Percentiles rank a stretch among this genome's conserved stretches.
Conservation (phyloP, 2,797 vertebrate species). For the Rhyacichthys aspro region DNA sequence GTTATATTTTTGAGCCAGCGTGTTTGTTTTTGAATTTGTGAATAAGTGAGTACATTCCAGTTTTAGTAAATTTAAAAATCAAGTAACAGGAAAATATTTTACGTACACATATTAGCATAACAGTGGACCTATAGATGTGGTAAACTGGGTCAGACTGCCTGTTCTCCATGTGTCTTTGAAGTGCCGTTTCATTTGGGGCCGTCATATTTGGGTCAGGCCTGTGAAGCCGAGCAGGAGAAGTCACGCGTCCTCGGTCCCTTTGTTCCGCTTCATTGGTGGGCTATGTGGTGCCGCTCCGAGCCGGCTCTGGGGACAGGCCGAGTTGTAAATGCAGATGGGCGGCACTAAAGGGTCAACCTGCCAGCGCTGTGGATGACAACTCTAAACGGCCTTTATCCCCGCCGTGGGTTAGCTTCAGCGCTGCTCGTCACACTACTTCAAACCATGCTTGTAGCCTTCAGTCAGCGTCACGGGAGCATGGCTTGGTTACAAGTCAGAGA, state of each 20-base stretch:
- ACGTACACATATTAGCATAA: no score
- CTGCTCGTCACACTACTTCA: conserved; percentile 14
- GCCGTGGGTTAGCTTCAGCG: conserved; percentile 1
- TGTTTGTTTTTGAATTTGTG: no score
- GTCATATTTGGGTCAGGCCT: conserved; percentile 71
- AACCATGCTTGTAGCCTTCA: conserved; percentile 18
- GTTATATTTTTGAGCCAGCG: no score
- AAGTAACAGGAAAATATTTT: no score
- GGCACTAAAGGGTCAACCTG: conserved; percentile 35
- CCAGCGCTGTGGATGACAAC: conserved; percentile 22
- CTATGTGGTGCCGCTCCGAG: conserved; percentile 36
- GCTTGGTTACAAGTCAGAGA: conserved; percentile 18
- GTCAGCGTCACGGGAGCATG: conserved; percentile 22
- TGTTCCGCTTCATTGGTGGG: conserved; percentile 55
- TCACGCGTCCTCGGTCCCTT: conserved; percentile 61
- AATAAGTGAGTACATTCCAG: no score
- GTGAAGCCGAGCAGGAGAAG: conserved; percentile 61
- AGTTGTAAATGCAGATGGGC: conserved; percentile 56
- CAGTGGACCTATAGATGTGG: no score
- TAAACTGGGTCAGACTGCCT: conserved; percentile 3
- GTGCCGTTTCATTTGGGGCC: conserved; percentile 41
- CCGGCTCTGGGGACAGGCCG: conserved; percentile 36
- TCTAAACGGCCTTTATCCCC: conserved; percentile 17
- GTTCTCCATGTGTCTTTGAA: conserved; percentile 44
- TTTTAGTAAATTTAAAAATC: no score